Evolutionary conservation across 2,113 vertebrate species (phyloP).

Genomic region (Pachypanchax playfairii): DNA sequence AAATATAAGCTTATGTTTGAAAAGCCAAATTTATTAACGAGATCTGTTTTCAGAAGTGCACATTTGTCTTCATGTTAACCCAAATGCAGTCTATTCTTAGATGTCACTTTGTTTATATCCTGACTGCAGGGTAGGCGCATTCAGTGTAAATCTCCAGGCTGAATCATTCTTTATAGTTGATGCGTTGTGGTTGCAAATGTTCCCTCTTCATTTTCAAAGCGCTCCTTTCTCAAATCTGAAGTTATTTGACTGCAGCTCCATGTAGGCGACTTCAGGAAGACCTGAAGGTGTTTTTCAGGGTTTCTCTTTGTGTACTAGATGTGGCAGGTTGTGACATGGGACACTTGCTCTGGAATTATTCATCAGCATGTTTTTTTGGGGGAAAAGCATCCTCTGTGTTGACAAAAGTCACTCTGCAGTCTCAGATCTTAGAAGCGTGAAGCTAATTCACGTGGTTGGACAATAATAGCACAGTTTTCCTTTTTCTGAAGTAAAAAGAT

Average conservation of each 20-base stretch:
- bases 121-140: conserved; percentile 10
- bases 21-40: conserved; percentile 54
- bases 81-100: conserved; percentile 45
- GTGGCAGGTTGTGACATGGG: conserved; percentile 52
- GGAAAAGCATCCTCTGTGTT: conserved; percentile 43
- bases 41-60: conserved; percentile 12
- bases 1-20: conserved; percentile 46
- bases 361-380: conserved; percentile 49
- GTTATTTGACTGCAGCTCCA: conserved; percentile 51
- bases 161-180: conserved; percentile 13
- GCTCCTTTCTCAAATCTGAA: conserved; percentile 42
- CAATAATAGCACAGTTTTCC: too few relatives aligned
- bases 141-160: conserved; percentile 19
- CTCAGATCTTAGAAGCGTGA: conserved; percentile 28
- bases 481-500: conserved; percentile 12
- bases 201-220: conserved; percentile 16
- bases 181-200: conserved; percentile 24
- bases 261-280: conserved; percentile 38
- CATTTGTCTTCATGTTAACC: conserved; percentile 53
- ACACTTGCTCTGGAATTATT: conserved; percentile 47
- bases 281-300: conserved; percentile 64
- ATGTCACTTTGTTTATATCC: conserved; percentile 43
- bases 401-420: conserved; percentile 14
- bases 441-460: conserved; percentile 21
- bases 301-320: conserved; percentile 45